Evolutionary conservation across 1,140 invertebrate species (phyloP).

Genomic region (Microplitis demolitor): DNA sequence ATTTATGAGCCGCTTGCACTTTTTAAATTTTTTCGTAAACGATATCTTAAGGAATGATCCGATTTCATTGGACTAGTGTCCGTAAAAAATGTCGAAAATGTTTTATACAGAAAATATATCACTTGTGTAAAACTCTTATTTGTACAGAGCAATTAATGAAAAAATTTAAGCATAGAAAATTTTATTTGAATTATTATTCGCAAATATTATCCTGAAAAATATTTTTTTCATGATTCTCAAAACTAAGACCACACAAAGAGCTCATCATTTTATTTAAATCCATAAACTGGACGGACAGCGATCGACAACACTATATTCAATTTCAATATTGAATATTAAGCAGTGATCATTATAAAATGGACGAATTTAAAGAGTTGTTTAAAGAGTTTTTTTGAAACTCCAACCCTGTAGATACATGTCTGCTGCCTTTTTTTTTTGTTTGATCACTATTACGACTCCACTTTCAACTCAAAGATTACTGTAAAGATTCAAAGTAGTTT

Average conservation of each 20-base stretch:
- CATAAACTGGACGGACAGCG: slow-evolving; percentile 40
- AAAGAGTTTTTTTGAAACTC: neutral
- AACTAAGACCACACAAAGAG: slow-evolving; percentile 45
- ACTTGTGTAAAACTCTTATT: no score
- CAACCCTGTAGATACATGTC: neutral
- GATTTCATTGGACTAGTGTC: no score
- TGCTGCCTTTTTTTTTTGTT: neutral
- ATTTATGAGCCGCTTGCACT: no score
- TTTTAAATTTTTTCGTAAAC: no score
- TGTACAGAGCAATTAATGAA: no score
- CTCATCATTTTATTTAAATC: slow-evolving; percentile 40
- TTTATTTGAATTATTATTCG: neutral
- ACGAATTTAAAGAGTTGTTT: slow-evolving; percentile 12
- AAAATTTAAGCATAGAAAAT: no score
- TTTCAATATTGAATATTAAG: slow-evolving; percentile 50
- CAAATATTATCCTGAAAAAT: neutral
- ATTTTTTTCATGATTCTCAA: slow-evolving; percentile 13
- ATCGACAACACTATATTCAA: slow-evolving; percentile 50
- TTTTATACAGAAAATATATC: no score
- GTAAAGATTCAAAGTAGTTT: no score
- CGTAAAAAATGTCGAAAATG: no score
- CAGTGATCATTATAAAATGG: slow-evolving; percentile 20
- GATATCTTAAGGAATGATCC: no score
- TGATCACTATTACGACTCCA: no score
- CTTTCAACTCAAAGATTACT: no score